Conservation (phyloP, 2,113 vertebrate genomes). For the Etheostoma cragini region DNA sequence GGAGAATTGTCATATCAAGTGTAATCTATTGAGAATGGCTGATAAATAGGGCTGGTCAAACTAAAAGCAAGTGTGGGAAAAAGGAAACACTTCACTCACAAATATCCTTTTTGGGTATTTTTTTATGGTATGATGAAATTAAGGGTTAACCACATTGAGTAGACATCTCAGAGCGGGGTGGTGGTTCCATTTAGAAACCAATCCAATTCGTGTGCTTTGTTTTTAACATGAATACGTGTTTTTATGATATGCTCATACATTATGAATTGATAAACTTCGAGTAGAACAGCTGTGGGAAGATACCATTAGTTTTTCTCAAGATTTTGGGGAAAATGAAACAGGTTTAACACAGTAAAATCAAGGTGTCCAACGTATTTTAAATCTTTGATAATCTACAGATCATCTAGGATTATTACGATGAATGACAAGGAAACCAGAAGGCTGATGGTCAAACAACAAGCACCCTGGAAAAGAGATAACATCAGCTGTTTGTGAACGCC, state of each 20-base stretch:
- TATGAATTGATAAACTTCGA: neutral
- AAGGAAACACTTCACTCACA: conserved; percentile 35
- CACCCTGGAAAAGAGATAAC: neutral
- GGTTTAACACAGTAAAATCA: neutral
- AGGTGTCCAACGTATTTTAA: neutral
- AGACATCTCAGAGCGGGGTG: conserved; percentile 4
- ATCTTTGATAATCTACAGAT: neutral
- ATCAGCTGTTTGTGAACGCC: neutral
- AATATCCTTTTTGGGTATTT: too few relatives aligned
- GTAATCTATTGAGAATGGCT: neutral
- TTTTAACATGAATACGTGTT: neutral
- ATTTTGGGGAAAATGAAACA: neutral
- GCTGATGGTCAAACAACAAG: neutral
- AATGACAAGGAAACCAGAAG: neutral
- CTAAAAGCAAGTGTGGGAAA: conserved; percentile 35
- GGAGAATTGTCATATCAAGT: neutral
- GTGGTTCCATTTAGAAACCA: neutral
- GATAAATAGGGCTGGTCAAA: neutral
- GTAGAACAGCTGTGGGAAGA: neutral
- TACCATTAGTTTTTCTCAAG: neutral
- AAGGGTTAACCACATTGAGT: conserved; percentile 4
- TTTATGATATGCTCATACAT: neutral
- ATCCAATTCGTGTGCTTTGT: too few relatives aligned
- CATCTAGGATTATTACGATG: neutral
- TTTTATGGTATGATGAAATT: conserved; percentile 31